Conservation (phyloP, 2,888 invertebrate genomes). For the Trachelus troglodyta region DNA sequence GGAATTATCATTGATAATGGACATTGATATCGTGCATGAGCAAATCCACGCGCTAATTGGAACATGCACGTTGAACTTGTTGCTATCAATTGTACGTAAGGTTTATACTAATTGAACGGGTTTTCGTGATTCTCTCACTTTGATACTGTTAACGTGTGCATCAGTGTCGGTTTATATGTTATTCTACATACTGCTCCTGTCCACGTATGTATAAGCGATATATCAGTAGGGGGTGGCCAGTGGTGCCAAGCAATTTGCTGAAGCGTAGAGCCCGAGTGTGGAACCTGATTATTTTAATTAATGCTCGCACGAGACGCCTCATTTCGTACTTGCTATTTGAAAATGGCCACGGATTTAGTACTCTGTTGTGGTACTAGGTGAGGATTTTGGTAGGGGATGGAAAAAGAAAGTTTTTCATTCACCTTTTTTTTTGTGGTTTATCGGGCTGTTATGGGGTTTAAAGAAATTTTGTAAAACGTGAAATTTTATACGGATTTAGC, state of each 20-base stretch:
- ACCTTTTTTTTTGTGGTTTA: neutral
- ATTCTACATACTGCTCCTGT: neutral
- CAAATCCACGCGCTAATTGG: neutral
- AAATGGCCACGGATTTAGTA: slow-evolving; percentile 32
- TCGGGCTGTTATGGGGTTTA: neutral
- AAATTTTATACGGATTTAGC: neutral
- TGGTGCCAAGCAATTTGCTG: slow-evolving; percentile 57
- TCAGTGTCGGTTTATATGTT: neutral
- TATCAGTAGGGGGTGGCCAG: slow-evolving; percentile 28
- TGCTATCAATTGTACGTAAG: neutral
- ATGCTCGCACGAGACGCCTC: slow-evolving; percentile 50
- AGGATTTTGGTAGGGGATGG: neutral
- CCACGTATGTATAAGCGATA: slow-evolving; percentile 18
- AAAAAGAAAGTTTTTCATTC: neutral
- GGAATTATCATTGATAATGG: neutral
- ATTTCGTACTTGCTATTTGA: slow-evolving; percentile 47
- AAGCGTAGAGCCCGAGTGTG: slow-evolving; percentile 50
- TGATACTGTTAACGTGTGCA: neutral
- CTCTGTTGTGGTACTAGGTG: neutral
- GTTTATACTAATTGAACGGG: neutral
- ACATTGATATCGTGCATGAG: neutral
- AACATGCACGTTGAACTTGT: neutral
- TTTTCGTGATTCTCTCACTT: neutral
- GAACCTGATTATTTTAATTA: slow-evolving; percentile 59
- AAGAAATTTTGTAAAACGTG: neutral